Evolutionary conservation across 2,797 vertebrate genomes (phyloP), one percentile per base, ranked within the genome.

Genomic region (Eurystomus glaucurus): DNA sequence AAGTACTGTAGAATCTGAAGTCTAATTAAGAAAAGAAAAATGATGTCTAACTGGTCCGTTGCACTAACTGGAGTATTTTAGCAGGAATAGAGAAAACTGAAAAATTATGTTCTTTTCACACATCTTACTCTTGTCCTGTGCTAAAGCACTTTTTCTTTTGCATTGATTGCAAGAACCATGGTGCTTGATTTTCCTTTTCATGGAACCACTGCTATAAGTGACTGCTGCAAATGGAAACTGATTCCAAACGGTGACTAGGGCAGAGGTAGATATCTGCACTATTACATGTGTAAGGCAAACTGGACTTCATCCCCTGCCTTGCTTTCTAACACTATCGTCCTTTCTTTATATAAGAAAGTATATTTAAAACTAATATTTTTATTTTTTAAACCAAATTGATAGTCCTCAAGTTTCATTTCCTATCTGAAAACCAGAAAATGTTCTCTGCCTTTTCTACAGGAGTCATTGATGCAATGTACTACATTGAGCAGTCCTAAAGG

Each of bases 1-100:
- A 33, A 65, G 17, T 57, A 11, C 33, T 65, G 17, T 43, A 35
- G 39, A 85, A 80, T 77, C 22, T 72, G 45, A 68, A 55, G 28
- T 70, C 39, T 68, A 70, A 85, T 65, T 72, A 83, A 70, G 65
- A 65, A 81, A 52, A 92, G 9, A 61, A 69, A 52, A 79, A 77
- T 33, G 0, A 31, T 14, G 11, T 29, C 8, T 3, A 1, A 51
- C 10, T 33, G 17, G 4, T 54, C 46, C 29, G 3, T 77, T 72
- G 23, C 43, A 51, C 20, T n/a, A 48, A 26, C 8, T n/a, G 18
- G 13, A 82, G 5, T 76, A 48, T 66, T 79, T 69, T 69, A 79
- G 23, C 29, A 92, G 72, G 71, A 79, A 43, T 0, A 71, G 23
- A 55, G 31, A 68, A 85, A 87, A 52, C 4, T 29, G 23, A 68